A percentile compares a stretch with the other conserved stretches of the same genome.
phyloP scores from a whole-genome alignment of 1,140 invertebrate species.

The Hyles euphorbiae region DNA sequence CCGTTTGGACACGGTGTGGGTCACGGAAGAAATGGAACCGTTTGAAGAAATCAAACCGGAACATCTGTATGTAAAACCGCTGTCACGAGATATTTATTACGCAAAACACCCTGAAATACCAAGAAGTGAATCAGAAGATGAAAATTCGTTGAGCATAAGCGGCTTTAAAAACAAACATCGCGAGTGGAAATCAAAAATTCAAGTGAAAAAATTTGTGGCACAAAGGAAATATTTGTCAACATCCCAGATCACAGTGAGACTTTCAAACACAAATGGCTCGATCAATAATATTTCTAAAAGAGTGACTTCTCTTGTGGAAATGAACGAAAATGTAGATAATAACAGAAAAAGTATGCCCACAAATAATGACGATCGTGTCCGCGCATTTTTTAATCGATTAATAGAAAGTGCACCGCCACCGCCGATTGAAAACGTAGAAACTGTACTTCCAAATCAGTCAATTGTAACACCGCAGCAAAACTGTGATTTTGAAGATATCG shows the following conservation, averaged over 20 bases:
- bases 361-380: conserved; percentile 41
- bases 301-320: conserved; percentile 25
- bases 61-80: conserved; percentile 50
- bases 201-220: conserved; percentile 39
- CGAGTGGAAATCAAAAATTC: conserved; percentile 61
- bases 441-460: conserved; percentile 1
- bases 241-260: conserved; percentile 30
- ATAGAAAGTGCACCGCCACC: conserved; percentile 53
- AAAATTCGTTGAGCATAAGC: conserved; percentile 48
- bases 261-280: conserved; percentile 24
- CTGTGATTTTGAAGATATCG: conserved; percentile 35
- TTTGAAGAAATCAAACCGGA: conserved; percentile 62
- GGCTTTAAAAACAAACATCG: conserved; percentile 55
- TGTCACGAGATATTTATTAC: conserved; percentile 60
- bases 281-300: conserved; percentile 28
- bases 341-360: conserved; percentile 9
- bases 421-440: conserved; percentile 23
- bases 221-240: conserved; percentile 34
- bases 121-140: conserved; percentile 65
- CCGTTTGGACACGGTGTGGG: conserved; percentile 56
- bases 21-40: conserved; percentile 60
- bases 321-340: conserved; percentile 6
- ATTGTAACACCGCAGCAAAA: conserved; percentile 17
- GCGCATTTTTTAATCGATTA: conserved; percentile 46
- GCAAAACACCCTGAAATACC: conserved; percentile 60